These are phyloP conservation scores for Amphiduros pacificus DNA, from an alignment of 2,888 invertebrate species.

Conservation along the genomic window DNA sequence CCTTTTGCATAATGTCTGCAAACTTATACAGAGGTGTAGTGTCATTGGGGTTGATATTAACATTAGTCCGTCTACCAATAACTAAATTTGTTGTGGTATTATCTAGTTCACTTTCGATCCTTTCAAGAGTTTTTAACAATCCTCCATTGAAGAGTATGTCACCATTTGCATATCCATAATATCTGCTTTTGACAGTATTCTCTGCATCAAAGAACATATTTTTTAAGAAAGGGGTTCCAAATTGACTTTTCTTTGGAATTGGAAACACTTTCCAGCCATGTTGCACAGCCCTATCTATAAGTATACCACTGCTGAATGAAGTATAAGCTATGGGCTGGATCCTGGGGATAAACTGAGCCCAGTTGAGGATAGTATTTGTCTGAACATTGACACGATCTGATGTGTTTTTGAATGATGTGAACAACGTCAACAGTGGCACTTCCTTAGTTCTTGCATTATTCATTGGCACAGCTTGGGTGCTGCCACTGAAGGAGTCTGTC, in stretches of 20 bases:
- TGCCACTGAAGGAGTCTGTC: no score
- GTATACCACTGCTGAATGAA: neutral
- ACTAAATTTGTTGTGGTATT: neutral
- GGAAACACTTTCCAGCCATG: neutral
- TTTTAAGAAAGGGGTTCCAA: conserved; percentile 2
- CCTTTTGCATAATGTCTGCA: neutral
- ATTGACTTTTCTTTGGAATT: neutral
- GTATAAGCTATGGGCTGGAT: conserved; percentile 7
- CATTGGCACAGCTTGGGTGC: no score
- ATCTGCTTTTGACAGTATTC: neutral
- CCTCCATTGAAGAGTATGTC: conserved; percentile 3
- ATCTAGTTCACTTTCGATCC: neutral
- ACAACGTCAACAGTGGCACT: conserved; percentile 5
- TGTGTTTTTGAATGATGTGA: conserved; percentile 7
- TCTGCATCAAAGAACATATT: conserved; percentile 3
- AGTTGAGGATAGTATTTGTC: conserved; percentile 15
- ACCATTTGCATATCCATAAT: conserved; percentile 7
- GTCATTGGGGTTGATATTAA: neutral
- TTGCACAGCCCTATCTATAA: neutral
- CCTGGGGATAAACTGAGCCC: conserved; percentile 5
- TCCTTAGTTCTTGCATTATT: no score
- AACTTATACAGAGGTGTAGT: neutral
- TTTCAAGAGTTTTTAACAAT: neutral
- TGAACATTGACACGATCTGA: neutral
- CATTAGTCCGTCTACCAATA: conserved; percentile 1